phyloP scores from a whole-genome alignment of 1,140 invertebrate species.

The Aphaenogaster floridana region DNA sequence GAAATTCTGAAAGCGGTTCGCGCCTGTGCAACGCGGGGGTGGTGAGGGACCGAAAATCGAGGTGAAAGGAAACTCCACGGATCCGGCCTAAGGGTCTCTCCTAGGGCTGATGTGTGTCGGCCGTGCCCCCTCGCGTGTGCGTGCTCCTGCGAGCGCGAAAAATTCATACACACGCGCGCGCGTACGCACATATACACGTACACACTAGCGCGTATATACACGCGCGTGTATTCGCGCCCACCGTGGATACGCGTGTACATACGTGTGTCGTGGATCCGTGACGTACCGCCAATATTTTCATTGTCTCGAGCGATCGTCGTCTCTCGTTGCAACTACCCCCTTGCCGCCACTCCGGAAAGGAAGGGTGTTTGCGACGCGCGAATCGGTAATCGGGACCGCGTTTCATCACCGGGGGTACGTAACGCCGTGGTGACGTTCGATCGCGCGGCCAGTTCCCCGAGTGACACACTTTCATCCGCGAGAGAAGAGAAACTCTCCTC shows the following conservation, averaged over 20 bases:
- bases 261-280: conserved; percentile 30
- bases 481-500: conserved; percentile 54
- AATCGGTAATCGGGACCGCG: conserved; percentile 35
- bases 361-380: conserved; percentile 30
- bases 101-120: conserved; percentile 79
- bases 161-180: conserved; percentile 55
- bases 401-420: conserved; percentile 24
- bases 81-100: conserved; percentile 81
- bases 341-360: conserved; percentile 3
- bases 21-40: conserved; percentile 80
- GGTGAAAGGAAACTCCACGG: conserved; percentile 81
- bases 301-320: not conserved
- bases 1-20: conserved; percentile 77
- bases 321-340: not conserved
- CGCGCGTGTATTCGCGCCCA: conserved; percentile 3
- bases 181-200: not conserved
- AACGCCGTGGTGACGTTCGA: conserved; percentile 63
- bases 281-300: conserved; percentile 51
- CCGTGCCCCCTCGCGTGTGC: conserved; percentile 48
- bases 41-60: conserved; percentile 79
- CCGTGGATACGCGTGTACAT: conserved; percentile 40
- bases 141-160: conserved; percentile 49
- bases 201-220: not conserved
- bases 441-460: conserved; percentile 63
- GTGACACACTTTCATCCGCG: conserved; percentile 73